A percentile compares a stretch with the other conserved stretches of the same genome.
Evolutionary conservation across 2,797 vertebrate genomes (phyloP).

Genomic region (Hirundo rustica): DNA sequence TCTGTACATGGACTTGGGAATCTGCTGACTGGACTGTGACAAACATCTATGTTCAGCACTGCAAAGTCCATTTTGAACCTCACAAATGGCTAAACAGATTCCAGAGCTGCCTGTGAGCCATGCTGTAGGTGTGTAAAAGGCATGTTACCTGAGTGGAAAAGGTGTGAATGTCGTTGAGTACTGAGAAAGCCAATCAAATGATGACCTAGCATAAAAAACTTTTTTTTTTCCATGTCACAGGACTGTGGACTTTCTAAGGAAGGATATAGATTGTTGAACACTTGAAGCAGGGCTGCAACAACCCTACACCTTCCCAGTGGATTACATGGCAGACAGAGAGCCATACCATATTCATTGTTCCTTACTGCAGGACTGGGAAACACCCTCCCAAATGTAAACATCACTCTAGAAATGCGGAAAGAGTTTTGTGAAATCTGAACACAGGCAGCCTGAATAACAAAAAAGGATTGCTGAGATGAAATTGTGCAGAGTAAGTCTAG

Average conservation of each 20-base stretch:
- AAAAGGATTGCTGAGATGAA: neutral
- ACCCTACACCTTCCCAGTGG: neutral
- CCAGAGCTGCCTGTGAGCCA: neutral
- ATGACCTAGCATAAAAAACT: neutral
- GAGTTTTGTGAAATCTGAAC: neutral
- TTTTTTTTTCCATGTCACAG: neutral
- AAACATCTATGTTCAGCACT: neutral
- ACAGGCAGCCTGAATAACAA: neutral
- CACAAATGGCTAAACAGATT: neutral
- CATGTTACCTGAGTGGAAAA: neutral
- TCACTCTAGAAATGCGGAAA: neutral
- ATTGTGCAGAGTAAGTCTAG: neutral
- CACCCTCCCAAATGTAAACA: neutral
- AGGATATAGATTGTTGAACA: neutral
- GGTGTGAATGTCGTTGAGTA: neutral
- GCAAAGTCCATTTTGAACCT: neutral
- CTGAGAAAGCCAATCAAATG: neutral
- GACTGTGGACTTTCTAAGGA: neutral
- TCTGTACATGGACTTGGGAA: accelerated
- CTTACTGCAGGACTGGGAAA: neutral
- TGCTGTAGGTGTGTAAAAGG: accelerated
- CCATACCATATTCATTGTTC: neutral
- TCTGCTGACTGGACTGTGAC: neutral
- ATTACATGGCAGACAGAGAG: neutral
- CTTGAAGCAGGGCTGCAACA: neutral